These are phyloP conservation scores for Molothrus ater DNA, from an alignment of 2,797 vertebrate species.

Conservation along the genomic window DNA sequence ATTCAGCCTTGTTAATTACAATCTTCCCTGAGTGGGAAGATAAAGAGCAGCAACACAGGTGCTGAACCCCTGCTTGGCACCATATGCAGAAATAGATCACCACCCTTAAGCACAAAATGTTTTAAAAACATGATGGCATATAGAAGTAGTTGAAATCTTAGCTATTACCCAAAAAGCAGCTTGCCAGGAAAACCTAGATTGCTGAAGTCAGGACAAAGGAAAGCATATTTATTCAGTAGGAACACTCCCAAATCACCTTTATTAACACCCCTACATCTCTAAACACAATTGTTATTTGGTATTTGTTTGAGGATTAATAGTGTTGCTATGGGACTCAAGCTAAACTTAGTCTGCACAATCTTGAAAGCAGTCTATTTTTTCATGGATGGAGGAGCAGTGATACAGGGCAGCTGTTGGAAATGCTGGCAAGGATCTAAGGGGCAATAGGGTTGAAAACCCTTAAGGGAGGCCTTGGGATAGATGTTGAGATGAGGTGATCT, in stretches of 20 bases:
- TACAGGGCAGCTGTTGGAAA: not conserved
- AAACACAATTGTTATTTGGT: not conserved
- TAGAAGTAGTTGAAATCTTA: not conserved
- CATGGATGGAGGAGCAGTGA: not conserved
- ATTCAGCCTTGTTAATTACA: not conserved
- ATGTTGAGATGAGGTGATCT: not conserved
- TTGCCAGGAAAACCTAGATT: not conserved
- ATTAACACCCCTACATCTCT: not conserved
- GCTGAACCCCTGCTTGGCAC: not conserved
- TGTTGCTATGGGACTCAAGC: not conserved
- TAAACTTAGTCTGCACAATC: not conserved
- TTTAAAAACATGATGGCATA: not conserved
- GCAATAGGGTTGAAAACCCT: not conserved
- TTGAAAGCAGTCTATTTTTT: not conserved
- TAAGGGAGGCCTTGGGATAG: not conserved
- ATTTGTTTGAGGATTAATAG: not conserved
- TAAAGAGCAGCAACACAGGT: not conserved
- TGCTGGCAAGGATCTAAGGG: not conserved
- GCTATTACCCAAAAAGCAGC: not conserved
- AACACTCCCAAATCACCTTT: conserved; percentile 8
- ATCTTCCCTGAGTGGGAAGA: not conserved
- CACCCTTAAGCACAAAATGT: not conserved
- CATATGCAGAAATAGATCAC: not conserved
- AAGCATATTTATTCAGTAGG: not conserved
- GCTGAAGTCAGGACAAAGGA: not conserved